Percentiles rank a stretch among this genome's conserved stretches.
Conservation (phyloP, 1,140 invertebrate genomes). For the Drosophila watanabei region DNA sequence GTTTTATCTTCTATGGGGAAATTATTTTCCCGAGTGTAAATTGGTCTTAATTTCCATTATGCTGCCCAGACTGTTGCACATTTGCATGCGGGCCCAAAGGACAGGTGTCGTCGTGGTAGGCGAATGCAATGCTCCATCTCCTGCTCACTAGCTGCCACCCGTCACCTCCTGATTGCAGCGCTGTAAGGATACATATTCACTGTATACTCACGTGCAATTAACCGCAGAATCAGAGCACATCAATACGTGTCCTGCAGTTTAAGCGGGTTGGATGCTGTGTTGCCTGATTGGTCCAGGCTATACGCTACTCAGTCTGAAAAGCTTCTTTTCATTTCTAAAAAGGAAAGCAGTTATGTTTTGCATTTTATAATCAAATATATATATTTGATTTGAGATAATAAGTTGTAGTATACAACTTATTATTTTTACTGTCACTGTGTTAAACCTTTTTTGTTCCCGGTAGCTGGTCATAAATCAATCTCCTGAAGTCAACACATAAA, state of each 20-base stretch:
- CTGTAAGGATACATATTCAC: background rate
- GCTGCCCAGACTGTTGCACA: slow-evolving; percentile 40
- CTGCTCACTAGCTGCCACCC: slow-evolving; percentile 6
- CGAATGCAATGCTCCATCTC: slow-evolving; percentile 4
- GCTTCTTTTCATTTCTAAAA: background rate
- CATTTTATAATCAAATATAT: background rate
- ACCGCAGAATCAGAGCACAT: slow-evolving; percentile 41
- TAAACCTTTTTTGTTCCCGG: background rate
- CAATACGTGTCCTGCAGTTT: slow-evolving; percentile 35
- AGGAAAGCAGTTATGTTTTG: background rate
- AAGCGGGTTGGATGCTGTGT: slow-evolving; percentile 18
- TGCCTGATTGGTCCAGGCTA: slow-evolving; percentile 1
- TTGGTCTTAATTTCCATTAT: slow-evolving; percentile 32
- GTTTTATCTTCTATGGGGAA: background rate
- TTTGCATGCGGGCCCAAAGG: slow-evolving; percentile 38
- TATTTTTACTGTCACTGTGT: background rate
- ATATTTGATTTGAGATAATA: background rate
- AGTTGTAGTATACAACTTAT: background rate
- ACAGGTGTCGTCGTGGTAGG: slow-evolving; percentile 9
- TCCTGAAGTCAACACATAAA: background rate
- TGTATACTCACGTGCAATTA: slow-evolving; percentile 34
- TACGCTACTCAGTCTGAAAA: slow-evolving; percentile 1
- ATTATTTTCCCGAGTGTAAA: slow-evolving; percentile 16
- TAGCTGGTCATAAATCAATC: slow-evolving; percentile 1
- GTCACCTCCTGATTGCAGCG: slow-evolving; percentile 16